Evolutionary conservation across 1,140 invertebrate genomes (phyloP).

Genomic region (Drosophila rhopaloa): DNA sequence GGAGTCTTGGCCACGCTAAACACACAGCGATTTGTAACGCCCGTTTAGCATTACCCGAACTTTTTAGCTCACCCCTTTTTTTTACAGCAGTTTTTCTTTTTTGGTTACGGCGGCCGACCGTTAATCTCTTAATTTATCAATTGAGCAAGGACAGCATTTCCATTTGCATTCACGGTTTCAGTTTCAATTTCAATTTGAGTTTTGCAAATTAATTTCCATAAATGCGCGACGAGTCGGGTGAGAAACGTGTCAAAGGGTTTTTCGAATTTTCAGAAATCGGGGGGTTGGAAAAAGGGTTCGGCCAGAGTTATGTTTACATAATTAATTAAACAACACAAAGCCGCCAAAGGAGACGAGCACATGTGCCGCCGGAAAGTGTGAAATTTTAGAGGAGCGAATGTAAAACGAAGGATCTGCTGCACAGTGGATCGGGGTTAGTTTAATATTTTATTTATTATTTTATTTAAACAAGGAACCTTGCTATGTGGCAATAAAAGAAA

Average conservation of each 20-base stretch:
- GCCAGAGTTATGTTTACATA: conserved; percentile 83
- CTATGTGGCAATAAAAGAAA: too few relatives aligned
- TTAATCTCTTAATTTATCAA: conserved; percentile 82
- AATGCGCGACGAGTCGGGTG: conserved; percentile 56
- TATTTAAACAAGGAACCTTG: too few relatives aligned
- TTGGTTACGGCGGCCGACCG: conserved; percentile 70
- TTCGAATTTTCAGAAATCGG: background rate
- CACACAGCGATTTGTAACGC: conserved; percentile 67
- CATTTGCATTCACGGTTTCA: conserved; percentile 38
- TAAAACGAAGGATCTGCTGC: conserved; percentile 6
- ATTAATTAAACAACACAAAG: conserved; percentile 82
- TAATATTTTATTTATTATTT: background rate
- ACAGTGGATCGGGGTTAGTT: conserved; percentile 10
- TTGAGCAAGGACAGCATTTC: conserved; percentile 48
- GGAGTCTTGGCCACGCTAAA: conserved; percentile 36
- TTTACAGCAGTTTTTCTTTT: background rate
- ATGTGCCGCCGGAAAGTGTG: conserved; percentile 45
- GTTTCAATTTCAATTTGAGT: conserved; percentile 74
- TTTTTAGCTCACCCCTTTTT: conserved; percentile 60
- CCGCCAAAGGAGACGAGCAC: conserved; percentile 34
- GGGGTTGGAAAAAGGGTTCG: conserved; percentile 60
- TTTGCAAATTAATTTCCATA: conserved; percentile 82
- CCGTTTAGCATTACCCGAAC: conserved; percentile 51
- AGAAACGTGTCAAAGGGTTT: conserved; percentile 22
- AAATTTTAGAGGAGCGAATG: conserved; percentile 23